A percentile compares a stretch with the other conserved stretches of the same genome.
Conservation (phyloP, 2,888 invertebrate genomes). For the Sisyra terminalis region DNA sequence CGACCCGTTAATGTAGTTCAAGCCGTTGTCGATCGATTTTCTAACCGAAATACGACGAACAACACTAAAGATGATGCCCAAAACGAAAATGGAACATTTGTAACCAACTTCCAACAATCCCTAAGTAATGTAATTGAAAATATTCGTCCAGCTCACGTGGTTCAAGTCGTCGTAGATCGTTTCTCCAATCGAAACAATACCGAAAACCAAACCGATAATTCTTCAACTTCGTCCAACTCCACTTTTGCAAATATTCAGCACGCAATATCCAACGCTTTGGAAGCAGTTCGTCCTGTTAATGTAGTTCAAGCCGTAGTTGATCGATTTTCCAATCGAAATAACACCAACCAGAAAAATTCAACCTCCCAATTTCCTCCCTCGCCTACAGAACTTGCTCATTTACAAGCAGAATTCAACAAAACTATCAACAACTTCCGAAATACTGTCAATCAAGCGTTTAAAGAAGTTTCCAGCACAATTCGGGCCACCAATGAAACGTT, state of each 20-base stretch:
- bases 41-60: neutral
- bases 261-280: too few relatives aligned
- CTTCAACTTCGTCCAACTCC: too few relatives aligned
- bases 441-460: slow-evolving; percentile 6
- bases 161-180: slow-evolving; percentile 1
- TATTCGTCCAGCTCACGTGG: slow-evolving; percentile 1
- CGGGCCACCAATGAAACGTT: neutral
- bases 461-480: neutral
- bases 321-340: slow-evolving; percentile 2
- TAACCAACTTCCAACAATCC: slow-evolving; percentile 1
- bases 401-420: slow-evolving; percentile 10
- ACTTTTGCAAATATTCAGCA: too few relatives aligned
- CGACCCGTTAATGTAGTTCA: slow-evolving; percentile 3
- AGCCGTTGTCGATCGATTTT: slow-evolving; percentile 3
- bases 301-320: slow-evolving; percentile 8
- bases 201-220: too few relatives aligned
- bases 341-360: slow-evolving; percentile 8
- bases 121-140: slow-evolving; percentile 5
- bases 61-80: neutral
- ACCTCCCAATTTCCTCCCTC: slow-evolving; percentile 9
- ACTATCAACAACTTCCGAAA: slow-evolving; percentile 3
- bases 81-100: neutral
- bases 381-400: slow-evolving; percentile 7
- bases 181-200: neutral
- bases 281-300: neutral